Percentiles rank a stretch among this genome's conserved stretches.
These are phyloP conservation scores for Sebastiscus tertius DNA, from an alignment of 2,797 vertebrate species.

Conservation along the genomic window DNA sequence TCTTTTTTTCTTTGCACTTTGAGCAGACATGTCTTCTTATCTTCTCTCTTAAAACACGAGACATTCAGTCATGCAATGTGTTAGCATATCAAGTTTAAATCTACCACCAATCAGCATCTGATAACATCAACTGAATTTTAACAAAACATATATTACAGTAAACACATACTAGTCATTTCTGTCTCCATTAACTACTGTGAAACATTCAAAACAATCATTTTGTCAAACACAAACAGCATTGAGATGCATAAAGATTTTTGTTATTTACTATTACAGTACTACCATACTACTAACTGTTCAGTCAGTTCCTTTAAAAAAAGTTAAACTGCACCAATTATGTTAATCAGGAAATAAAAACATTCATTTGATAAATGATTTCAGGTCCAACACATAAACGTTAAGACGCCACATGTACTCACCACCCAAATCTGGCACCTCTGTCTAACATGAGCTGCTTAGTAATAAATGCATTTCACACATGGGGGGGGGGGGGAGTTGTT, in stretches of 20 bases:
- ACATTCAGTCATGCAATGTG: slow-evolving; percentile 24
- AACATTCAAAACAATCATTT: neutral
- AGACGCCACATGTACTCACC: slow-evolving; percentile 42
- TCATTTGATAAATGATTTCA: neutral
- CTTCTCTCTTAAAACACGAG: slow-evolving; percentile 47
- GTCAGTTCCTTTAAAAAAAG: neutral
- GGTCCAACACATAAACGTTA: neutral
- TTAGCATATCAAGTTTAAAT: slow-evolving; percentile 7
- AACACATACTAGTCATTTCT: neutral
- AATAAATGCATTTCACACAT: slow-evolving; percentile 35
- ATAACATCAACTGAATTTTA: neutral
- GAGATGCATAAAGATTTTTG: neutral
- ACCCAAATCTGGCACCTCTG: slow-evolving; percentile 30
- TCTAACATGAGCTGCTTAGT: slow-evolving; percentile 28
- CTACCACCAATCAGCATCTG: neutral
- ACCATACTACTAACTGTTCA: neutral
- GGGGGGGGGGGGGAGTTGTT: slow-evolving; percentile 43
- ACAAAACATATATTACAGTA: neutral
- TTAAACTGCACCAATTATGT: neutral
- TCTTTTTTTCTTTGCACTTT: slow-evolving; percentile 66
- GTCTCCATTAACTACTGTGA: neutral
- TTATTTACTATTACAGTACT: neutral
- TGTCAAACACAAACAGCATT: neutral
- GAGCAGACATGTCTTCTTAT: slow-evolving; percentile 67
- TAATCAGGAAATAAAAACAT: neutral